Evolutionary conservation across 37 sponge, comb jelly and placozoan genomes (phyloP), one percentile per base, ranked within the genome.

Genomic region (Lycopodina hypogea): DNA sequence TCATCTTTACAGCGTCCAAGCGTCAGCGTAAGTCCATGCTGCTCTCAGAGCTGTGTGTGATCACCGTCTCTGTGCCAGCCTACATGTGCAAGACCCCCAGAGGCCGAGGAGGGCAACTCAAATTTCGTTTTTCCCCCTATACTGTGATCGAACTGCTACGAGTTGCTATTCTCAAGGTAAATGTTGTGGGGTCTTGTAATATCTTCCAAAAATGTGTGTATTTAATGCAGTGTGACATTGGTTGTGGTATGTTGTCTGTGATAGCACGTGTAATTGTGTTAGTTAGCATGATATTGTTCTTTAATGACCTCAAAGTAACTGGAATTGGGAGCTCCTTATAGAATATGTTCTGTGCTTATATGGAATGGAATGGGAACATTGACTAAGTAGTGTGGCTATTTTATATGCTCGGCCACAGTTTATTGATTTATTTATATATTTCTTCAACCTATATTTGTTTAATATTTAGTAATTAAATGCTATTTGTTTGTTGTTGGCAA

Each of bases 91-190:
- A 62, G 48, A 75, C 79, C 17, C 86, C 82, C 75, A 84, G 78
- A 79, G 93, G 89, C 18, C 57, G 65, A 18, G 93, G 93, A 19
- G 82, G 78, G 1, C 38, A 72, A 23, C 74, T 93, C 68, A 89
- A 88, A 61, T 93, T 88, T 51, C 78, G 93, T 8, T 93, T 93
- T 79, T 84, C 85, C 18, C 93, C 93, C n/a, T 86, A 86, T 59
- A 86, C 89, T 15, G 79, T 83, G 71, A 93, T 93, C 23, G 93
- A 89, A 58, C 75, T 71, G 17, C 84, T 93, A 32, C 78, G 93
- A 57, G 82, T 88, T 15, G 85, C 93, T 53, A 88, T 93, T 32
- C 53, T 93, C 29, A 93, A 89, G 80, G 93, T 93, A 48, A 38
- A 79, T 32, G 36, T 1, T 3, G 8, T 14, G 26, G 7, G 35